Percentiles rank a stretch among this genome's conserved stretches.
Conservation (phyloP, 2,888 invertebrate genomes). For the Drosophila flavopinicola region DNA sequence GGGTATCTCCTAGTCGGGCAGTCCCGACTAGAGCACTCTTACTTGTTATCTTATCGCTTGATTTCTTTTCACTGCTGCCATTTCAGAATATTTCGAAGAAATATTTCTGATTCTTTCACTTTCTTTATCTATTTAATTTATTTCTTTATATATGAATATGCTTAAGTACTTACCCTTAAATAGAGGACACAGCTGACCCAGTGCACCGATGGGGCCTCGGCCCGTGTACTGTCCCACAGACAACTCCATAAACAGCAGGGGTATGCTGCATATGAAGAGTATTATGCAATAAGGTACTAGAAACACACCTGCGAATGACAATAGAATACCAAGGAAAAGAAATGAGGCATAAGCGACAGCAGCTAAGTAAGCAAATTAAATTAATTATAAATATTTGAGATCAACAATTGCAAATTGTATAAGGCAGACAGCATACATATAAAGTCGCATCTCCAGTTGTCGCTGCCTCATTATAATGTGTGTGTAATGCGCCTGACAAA, state of each 20-base stretch:
- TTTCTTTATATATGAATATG: no score
- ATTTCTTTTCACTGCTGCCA: not conserved
- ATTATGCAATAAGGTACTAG: conserved; percentile 97
- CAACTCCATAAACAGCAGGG: conserved; percentile 96
- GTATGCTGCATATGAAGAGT: conserved; percentile 94
- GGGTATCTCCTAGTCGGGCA: no score
- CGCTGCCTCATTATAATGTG: conserved; percentile 58
- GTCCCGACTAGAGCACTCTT: no score
- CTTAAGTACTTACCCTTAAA: conserved; percentile 92
- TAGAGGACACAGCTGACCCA: conserved; percentile 95
- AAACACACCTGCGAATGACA: conserved; percentile 91
- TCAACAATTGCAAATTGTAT: conserved; percentile 60
- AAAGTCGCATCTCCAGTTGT: conserved; percentile 2
- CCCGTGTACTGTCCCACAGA: conserved; percentile 96
- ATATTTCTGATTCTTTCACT: no score
- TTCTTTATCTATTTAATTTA: no score
- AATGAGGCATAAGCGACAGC: conserved; percentile 31
- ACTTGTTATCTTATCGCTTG: conserved; percentile 3
- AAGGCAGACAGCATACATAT: not conserved
- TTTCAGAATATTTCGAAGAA: no score
- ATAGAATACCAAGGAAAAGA: conserved; percentile 20
- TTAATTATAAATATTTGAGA: conserved; percentile 78
- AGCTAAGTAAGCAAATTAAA: conserved; percentile 73
- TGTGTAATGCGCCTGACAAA: conserved; percentile 43
- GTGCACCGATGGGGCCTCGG: conserved; percentile 95